Percentiles rank a stretch among this genome's conserved stretches.
Conservation (phyloP, 1,140 invertebrate genomes). For the Gonioctena quinquepunctata region DNA sequence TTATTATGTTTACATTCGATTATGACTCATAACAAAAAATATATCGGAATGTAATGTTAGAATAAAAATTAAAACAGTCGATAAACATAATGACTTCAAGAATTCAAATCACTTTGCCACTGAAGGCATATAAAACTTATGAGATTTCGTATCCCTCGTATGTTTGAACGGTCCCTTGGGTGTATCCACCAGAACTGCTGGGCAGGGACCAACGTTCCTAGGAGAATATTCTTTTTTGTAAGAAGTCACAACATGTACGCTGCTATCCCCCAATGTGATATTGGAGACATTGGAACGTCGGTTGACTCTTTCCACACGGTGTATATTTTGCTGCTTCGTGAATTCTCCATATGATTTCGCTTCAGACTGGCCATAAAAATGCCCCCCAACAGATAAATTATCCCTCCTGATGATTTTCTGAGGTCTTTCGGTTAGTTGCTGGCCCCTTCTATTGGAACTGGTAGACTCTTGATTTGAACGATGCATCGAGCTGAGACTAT, state of each 20-base stretch:
- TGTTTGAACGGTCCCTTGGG: constrained; percentile 77
- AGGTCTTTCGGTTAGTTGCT: constrained; percentile 57
- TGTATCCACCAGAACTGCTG: constrained; percentile 73
- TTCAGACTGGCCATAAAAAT: constrained; percentile 71
- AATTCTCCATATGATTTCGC: constrained; percentile 71
- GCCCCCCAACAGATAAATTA: constrained; percentile 69
- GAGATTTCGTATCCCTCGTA: constrained; percentile 77
- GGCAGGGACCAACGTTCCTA: constrained; percentile 73
- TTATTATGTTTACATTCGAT: constrained; percentile 17
- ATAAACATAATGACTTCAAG: neutral
- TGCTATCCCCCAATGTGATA: constrained; percentile 70
- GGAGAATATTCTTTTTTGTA: constrained; percentile 78
- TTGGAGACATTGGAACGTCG: constrained; percentile 70
- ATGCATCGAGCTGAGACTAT: constrained; percentile 76
- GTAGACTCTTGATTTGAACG: constrained; percentile 60
- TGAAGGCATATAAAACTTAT: constrained; percentile 77
- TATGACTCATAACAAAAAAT: constrained; percentile 25
- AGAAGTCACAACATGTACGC: constrained; percentile 60
- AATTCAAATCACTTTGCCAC: constrained; percentile 23
- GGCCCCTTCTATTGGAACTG: constrained; percentile 53
- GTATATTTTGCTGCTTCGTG: constrained; percentile 58
- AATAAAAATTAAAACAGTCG: constrained; percentile 25
- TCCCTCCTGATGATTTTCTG: constrained; percentile 64
- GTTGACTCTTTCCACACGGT: constrained; percentile 60
- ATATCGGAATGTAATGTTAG: constrained; percentile 44